phyloP scores from a whole-genome alignment of 2,113 vertebrate genomes.

The Phyllostomus discolor region DNA sequence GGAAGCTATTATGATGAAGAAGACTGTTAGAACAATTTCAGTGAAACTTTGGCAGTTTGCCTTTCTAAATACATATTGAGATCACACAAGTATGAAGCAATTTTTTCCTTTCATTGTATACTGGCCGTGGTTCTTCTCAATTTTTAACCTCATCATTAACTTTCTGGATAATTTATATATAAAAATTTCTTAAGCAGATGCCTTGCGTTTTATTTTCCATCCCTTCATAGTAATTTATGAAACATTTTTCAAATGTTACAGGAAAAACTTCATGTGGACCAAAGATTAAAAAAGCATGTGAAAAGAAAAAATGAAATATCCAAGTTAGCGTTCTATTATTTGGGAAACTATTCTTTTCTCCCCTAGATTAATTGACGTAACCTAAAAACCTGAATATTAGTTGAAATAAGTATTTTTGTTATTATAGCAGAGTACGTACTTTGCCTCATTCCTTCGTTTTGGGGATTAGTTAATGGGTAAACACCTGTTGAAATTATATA shows the following conservation, averaged over 20 bases:
- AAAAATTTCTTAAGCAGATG: slow-evolving; percentile 61
- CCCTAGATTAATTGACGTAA: slow-evolving; percentile 31
- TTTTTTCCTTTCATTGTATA: slow-evolving; percentile 25
- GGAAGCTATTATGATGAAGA: background rate
- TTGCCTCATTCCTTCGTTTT: slow-evolving; percentile 8
- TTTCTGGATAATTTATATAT: slow-evolving; percentile 49
- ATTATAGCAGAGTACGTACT: background rate
- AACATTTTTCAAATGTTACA: slow-evolving; percentile 45
- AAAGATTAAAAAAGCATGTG: background rate
- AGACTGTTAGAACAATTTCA: background rate
- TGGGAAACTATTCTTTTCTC: slow-evolving; percentile 40
- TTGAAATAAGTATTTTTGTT: slow-evolving; percentile 47
- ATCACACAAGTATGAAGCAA: background rate
- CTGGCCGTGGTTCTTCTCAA: background rate
- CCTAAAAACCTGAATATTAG: slow-evolving; percentile 42
- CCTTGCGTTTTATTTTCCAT: slow-evolving; percentile 52
- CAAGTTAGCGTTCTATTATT: slow-evolving; percentile 37
- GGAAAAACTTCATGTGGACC: slow-evolving; percentile 45
- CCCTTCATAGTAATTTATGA: slow-evolving; percentile 64
- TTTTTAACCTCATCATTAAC: slow-evolving; percentile 3
- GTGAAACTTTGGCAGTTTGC: background rate
- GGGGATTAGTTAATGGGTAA: background rate
- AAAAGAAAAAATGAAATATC: background rate
- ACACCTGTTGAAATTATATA: slow-evolving; percentile 19
- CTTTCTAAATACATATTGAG: background rate